Evolutionary conservation across 2,888 invertebrate species (phyloP), one percentile per base, ranked within the genome.

Genomic region (Hyposoter didymator): DNA sequence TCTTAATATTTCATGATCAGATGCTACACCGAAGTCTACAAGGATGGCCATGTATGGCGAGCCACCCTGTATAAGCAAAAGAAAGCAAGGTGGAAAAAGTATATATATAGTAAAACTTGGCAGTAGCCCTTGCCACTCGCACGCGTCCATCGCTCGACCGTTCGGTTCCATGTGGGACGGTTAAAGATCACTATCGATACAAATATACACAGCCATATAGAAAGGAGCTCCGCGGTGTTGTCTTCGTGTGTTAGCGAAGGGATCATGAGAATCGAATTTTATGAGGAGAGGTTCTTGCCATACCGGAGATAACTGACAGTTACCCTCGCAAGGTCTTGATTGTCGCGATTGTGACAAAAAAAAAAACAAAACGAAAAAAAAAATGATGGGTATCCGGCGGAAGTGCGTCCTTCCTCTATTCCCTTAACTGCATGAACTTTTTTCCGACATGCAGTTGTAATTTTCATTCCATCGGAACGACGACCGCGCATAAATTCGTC

Each of bases 321-420:
- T 84, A 87, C 87, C 90, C 91, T 91, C 90, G 91, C 91, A 91
- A 90, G 88, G 90, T 89, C 87, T 90, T 91, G 92, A 92, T 85
- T 93, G 92, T 92, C 90, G 90, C 92, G 93, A 93, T 93, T 93
- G 93, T 92, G 93, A 94, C 94, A 93, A 94, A 74, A 67, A 76
- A 76, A 43, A 35, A 74, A 74, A 8, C 0, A 47, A 49, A 72
- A 45, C 28, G 22, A 47, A 75, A 32, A 39, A 78, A 72, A 74
- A 93, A 94, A 94, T 94, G 91, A 93, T 90, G 91, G 89, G 92
- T 92, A 93, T 94, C 94, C 94, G 93, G 91, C 94, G 94, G 94
- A 94, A 92, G 91, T 90, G 88, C 80, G 62, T 84, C 72, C 83
- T 88, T 88, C 86, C 86, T 75, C 86, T 86, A 75, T 79, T 66